Base-by-base conservation (phyloP, 2,797 vertebrate genomes). In the Clarias fuscus region DNA sequence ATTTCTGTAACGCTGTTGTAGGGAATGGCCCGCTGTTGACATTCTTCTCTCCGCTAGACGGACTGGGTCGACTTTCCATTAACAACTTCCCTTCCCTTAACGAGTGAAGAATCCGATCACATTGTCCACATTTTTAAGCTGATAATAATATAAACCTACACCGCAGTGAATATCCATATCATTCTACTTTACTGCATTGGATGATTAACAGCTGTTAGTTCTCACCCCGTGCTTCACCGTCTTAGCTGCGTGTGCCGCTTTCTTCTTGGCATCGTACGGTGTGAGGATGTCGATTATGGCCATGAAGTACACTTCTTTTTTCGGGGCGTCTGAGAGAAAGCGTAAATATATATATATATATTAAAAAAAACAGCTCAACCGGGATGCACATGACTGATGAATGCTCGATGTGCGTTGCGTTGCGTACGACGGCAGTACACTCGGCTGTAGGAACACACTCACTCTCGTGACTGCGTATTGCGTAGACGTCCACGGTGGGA, bases 191-290 rank as follows among this genome's bases (percentile, higher is more conserved):
- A 56, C 4, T 27, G 33, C 33, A 33, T 33, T 33, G 33, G 33
- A 33, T 33, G 33, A 33, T 33, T 4, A 65, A 10, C 5, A 10
- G 56, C 33, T 24, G 48, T 18, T 27, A 18, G 75, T 40, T 96
- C 97, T 93, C 93, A 99, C 98, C 91, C 98, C 98, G 1, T 99
- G 98, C 92, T 99, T 99, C 93, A 99, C 98, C 0, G 98, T 99
- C 94, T 99, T 99, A 86, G 98, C 98, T 84, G 98, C 98, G 18
- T 99, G 98, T 61, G 98, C 98, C 84, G 98, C 98, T 94, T 99
- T 99, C 96, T 99, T 99, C 95, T 99, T 99, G 92, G 98, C 98
- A 91, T 99, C 98, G n/a, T 99, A 99, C 92, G 99, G 98, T 91
- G 99, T 99, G 90, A 99, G 96, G 92, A 99, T 99, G 94, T 99